A percentile compares a stretch with the other conserved stretches of the same genome.
These are phyloP conservation scores for Trichacis sp. DNA, from an alignment of 2,888 invertebrate species.

Conservation along the genomic window DNA sequence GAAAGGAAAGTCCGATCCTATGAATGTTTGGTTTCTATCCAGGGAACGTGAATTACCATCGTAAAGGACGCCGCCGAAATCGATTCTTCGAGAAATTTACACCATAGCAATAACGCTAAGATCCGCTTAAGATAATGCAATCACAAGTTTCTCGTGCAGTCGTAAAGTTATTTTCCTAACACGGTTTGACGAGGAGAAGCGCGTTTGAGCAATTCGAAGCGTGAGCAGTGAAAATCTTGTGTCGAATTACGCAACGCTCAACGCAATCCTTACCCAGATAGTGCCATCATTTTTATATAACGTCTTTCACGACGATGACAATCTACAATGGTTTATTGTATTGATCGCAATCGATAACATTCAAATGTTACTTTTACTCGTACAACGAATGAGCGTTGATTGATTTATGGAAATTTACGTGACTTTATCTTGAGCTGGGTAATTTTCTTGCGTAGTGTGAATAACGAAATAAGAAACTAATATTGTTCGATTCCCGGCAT, in stretches of 20 bases:
- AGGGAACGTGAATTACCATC: slow-evolving; percentile 63
- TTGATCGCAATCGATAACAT: too few relatives aligned
- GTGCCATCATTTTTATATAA: neutral
- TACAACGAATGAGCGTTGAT: too few relatives aligned
- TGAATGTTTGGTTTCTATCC: slow-evolving; percentile 92
- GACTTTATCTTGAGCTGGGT: neutral
- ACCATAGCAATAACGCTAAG: slow-evolving; percentile 35
- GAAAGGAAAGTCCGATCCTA: slow-evolving; percentile 94
- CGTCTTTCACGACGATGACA: neutral
- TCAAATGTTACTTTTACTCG: too few relatives aligned
- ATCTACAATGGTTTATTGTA: neutral
- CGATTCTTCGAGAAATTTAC: slow-evolving; percentile 13
- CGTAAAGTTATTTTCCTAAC: slow-evolving; percentile 19
- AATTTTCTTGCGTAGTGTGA: neutral
- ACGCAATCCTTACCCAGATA: neutral
- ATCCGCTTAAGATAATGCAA: slow-evolving; percentile 20
- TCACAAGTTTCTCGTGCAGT: neutral
- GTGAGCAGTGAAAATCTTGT: neutral
- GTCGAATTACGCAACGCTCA: too few relatives aligned
- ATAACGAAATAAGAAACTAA: too few relatives aligned
- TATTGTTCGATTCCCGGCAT: neutral
- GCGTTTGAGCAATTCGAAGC: neutral
- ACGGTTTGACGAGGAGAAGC: neutral
- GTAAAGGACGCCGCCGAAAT: slow-evolving; percentile 43
- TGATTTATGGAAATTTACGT: neutral